Conservation (phyloP, 2,113 vertebrate species). For the Mormoops blainvillei region DNA sequence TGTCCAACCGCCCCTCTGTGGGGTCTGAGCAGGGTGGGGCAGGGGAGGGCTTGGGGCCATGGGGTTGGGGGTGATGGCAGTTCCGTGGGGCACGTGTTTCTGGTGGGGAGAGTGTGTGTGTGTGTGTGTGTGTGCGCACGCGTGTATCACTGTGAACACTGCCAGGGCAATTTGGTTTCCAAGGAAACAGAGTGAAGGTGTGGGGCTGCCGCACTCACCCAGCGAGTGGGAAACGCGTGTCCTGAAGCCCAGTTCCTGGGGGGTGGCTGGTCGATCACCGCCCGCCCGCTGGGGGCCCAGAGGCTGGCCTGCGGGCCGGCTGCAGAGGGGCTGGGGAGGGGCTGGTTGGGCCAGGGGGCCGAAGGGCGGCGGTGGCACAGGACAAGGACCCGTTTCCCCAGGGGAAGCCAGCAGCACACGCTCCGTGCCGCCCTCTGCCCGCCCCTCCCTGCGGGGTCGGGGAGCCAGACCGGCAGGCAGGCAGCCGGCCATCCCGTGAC, state of each 20-base stretch:
- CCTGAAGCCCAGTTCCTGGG: not conserved
- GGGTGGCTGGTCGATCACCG: not conserved
- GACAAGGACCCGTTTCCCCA: rapidly evolving
- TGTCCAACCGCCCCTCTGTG: not conserved
- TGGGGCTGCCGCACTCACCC: conserved; percentile 46
- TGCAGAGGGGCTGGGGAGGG: not conserved
- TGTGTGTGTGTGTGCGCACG: too few relatives aligned
- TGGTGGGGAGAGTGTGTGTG: not conserved
- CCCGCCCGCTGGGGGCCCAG: not conserved
- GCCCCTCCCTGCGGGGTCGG: not conserved
- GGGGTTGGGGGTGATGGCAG: not conserved
- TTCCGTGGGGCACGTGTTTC: conserved; percentile 44
- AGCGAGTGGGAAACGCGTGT: not conserved
- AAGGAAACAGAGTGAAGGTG: conserved; percentile 73
- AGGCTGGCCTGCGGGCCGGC: too few relatives aligned
- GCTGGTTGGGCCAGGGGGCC: not conserved
- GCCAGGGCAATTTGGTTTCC: conserved; percentile 76
- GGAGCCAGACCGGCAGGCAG: not conserved
- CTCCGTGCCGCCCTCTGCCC: not conserved
- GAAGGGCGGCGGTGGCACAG: rapidly evolving
- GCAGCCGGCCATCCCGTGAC: not conserved
- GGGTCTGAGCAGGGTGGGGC: not conserved
- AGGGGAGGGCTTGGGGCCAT: rapidly evolving
- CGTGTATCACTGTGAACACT: conserved; percentile 28
- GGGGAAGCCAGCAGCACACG: not conserved